These are phyloP conservation scores for Ictalurus furcatus DNA, from an alignment of 2,113 vertebrate species.

Conservation along the genomic window DNA sequence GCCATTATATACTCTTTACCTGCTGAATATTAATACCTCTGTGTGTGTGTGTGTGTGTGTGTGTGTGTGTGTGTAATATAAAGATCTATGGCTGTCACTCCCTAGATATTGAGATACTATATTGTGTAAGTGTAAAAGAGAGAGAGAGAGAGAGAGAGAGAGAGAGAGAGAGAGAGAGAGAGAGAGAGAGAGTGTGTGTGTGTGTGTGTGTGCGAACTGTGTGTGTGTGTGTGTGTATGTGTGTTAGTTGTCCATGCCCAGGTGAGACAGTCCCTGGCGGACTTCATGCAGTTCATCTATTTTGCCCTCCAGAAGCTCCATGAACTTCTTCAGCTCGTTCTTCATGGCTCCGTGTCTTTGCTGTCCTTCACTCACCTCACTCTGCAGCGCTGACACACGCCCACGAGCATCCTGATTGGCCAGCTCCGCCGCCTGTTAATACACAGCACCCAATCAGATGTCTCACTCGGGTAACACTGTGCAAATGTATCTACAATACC, in stretches of 20 bases:
- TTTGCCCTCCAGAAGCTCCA: conserved; percentile 92
- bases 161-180: not conserved
- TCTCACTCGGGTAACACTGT: not conserved
- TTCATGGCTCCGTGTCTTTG: conserved; percentile 88
- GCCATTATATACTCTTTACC: conserved; percentile 61
- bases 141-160: not conserved
- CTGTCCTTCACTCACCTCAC: conserved; percentile 82
- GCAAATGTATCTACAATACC: not conserved
- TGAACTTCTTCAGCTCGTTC: conserved; percentile 89
- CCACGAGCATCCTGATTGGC: conserved; percentile 86
- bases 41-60: conserved; percentile 29
- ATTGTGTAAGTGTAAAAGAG: conserved; percentile 50
- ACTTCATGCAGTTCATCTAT: conserved; percentile 95
- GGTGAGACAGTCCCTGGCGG: conserved; percentile 88
- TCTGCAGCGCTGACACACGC: conserved; percentile 78
- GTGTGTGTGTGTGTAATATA: conserved; percentile 1
- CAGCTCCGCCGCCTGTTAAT: conserved; percentile 80
- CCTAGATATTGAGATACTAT: conserved; percentile 43
- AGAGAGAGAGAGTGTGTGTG: conserved; percentile 44
- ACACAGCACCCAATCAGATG: conserved; percentile 11
- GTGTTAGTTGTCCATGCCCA: conserved; percentile 85
- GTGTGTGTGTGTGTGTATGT: conserved; percentile 45
- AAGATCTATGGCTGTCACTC: conserved; percentile 63
- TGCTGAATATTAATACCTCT: conserved; percentile 28
- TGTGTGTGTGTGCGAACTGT: not conserved